Conservation (phyloP, 2,888 invertebrate genomes). For the Sinopyrophorus schimmeli region DNA sequence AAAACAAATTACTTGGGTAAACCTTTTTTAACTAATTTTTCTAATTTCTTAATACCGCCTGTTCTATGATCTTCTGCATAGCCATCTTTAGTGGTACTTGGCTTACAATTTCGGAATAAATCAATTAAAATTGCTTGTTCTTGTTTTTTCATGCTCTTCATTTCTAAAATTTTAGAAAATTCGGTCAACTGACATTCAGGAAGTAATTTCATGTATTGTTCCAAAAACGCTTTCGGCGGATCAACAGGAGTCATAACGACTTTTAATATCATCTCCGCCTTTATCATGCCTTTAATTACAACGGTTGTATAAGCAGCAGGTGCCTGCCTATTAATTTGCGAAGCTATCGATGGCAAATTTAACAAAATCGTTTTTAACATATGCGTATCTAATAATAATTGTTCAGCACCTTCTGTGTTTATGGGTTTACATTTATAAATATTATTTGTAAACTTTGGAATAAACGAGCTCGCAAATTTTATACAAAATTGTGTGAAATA, state of each 20-base stretch:
- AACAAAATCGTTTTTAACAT: slow-evolving; percentile 91
- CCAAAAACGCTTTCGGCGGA: slow-evolving; percentile 77
- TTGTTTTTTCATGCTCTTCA: slow-evolving; percentile 76
- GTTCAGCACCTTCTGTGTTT: slow-evolving; percentile 91
- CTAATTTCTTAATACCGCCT: slow-evolving; percentile 60
- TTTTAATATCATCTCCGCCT: slow-evolving; percentile 98
- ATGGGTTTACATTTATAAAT: slow-evolving; percentile 91
- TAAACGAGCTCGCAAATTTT: slow-evolving; percentile 93
- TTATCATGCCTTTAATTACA: slow-evolving; percentile 82
- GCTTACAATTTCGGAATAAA: slow-evolving; percentile 58
- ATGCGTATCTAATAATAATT: slow-evolving; percentile 89
- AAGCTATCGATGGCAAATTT: slow-evolving; percentile 92
- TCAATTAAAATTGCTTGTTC: slow-evolving; percentile 64
- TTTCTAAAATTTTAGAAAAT: slow-evolving; percentile 92
- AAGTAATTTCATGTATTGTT: slow-evolving; percentile 86
- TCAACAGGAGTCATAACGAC: slow-evolving; percentile 94
- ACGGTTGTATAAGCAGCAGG: slow-evolving; percentile 86
- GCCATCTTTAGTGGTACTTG: slow-evolving; percentile 28
- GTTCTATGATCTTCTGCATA: slow-evolving; percentile 52
- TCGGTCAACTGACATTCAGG: slow-evolving; percentile 89
- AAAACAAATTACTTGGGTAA: slow-evolving; percentile 37
- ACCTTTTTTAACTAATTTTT: slow-evolving; percentile 61
- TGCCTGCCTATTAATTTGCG: slow-evolving; percentile 84
- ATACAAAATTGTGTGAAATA: slow-evolving; percentile 98
- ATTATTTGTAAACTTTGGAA: slow-evolving; percentile 90